Base-by-base conservation (phyloP, 1,140 invertebrate genomes). In the Asobara japonica region DNA sequence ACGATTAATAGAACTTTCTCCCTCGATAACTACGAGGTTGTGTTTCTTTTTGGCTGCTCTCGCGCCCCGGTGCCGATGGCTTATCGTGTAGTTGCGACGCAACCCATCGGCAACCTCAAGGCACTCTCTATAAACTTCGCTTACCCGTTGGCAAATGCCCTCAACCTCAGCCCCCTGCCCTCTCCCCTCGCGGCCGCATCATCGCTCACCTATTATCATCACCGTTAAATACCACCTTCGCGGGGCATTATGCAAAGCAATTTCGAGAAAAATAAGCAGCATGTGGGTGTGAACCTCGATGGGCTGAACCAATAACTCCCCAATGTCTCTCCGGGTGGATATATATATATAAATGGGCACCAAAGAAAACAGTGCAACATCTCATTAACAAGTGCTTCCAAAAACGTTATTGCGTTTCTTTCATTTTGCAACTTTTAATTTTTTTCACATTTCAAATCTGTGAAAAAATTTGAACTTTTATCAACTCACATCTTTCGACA, bases 1-100 rank as follows among this genome's bases (percentile, higher is more conserved):
- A 75, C 74, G 74, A 75, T 75, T 75, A 75, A 75, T 75, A 75
- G 71, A 75, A 75, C 74, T 75, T 75, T 75, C 74, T 75, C 71
- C 71, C 74, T 75, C 71, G 64, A 67, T 72, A 45, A 18, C 41
- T 16, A 45, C 41, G 41, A 45, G 18, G 41, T 68, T 73, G 51
- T 73, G 65, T 60, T 51, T 62, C 66, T 56, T 48, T 60, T 69
- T 51, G 20, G 38, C 67, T 38, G 69, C 62, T 61, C 65, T 71
- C 64, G 68, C 69, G 61, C 69, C 69, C 69, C 30, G 22, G n/a
- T n/a, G 31, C 36, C 41, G 69, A 71, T 71, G 61, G 62, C 69
- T 71, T 71, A 71, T 71, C 69, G 48, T n/a, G 56, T 61, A n/a
- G 29, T 45, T 61, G 69, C 60, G 60, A 70, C 60, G 69, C 69